phyloP scores from a whole-genome alignment of 2,113 vertebrate species.

The Pionites leucogaster region DNA sequence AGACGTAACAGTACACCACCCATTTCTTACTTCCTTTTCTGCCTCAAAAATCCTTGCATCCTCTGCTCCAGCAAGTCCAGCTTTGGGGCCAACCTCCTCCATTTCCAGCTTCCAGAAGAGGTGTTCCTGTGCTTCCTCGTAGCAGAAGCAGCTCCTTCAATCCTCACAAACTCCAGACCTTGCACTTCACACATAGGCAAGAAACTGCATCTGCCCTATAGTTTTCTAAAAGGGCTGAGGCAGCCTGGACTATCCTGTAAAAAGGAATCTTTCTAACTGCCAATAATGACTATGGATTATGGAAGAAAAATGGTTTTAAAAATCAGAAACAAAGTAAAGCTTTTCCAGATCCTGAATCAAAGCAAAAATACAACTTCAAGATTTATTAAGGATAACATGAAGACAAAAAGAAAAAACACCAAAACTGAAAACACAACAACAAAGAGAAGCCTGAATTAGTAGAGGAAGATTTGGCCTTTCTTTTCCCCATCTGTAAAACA shows the following conservation, averaged over 20 bases:
- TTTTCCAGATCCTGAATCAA: not conserved
- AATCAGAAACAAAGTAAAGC: not conserved
- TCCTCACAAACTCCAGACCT: not conserved
- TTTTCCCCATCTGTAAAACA: not conserved
- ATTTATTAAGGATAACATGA: not conserved
- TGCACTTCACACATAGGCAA: not conserved
- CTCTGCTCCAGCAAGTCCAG: not conserved
- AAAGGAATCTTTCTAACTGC: not conserved
- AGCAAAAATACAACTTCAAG: not conserved
- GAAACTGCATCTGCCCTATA: not conserved
- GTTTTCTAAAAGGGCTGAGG: not conserved
- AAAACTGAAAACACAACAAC: not conserved
- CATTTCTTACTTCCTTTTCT: not conserved
- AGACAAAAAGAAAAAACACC: not conserved
- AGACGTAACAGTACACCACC: not conserved
- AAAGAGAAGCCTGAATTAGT: not conserved
- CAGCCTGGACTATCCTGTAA: not conserved
- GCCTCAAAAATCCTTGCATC: not conserved
- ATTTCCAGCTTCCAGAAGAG: not conserved
- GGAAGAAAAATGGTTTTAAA: not conserved
- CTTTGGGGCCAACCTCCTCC: not conserved
- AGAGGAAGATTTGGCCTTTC: not conserved
- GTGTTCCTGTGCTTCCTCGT: not conserved
- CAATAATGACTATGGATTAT: not conserved
- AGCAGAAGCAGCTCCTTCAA: not conserved